Conservation (phyloP, 2,113 vertebrate genomes). For the Elaphurus davidianus region DNA sequence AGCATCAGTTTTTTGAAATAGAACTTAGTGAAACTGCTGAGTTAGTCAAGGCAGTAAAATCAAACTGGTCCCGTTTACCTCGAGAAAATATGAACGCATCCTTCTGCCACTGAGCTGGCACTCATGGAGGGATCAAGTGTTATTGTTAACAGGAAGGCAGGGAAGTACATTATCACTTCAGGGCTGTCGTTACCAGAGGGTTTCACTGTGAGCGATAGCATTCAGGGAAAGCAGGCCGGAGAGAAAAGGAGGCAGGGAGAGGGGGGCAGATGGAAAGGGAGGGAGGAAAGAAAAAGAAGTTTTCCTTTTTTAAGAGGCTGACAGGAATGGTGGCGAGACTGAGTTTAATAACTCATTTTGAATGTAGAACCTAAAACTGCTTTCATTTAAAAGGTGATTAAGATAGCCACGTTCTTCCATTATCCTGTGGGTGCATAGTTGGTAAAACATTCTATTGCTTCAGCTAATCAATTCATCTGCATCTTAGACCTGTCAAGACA, state of each 20-base stretch:
- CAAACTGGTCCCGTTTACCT: constrained; percentile 74
- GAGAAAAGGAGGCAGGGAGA: constrained; percentile 2
- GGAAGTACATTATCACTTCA: constrained; percentile 77
- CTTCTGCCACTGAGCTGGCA: constrained; percentile 77
- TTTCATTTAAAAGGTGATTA: constrained; percentile 29
- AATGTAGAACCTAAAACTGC: not conserved
- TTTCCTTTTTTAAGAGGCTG: not conserved
- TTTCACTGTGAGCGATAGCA: constrained; percentile 65
- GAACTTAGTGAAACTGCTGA: constrained; percentile 74
- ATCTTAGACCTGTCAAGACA: constrained; percentile 46
- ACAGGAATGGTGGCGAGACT: not conserved
- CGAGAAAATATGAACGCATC: constrained; percentile 74
- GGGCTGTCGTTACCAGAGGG: constrained; percentile 76
- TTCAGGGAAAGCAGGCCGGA: constrained; percentile 52
- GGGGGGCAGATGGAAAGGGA: not conserved
- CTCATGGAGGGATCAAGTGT: constrained; percentile 76
- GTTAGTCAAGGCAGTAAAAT: constrained; percentile 73
- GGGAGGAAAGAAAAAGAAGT: not conserved
- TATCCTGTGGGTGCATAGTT: not conserved
- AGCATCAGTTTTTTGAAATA: constrained; percentile 66
- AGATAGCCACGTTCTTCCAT: not conserved
- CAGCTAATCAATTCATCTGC: constrained; percentile 36
- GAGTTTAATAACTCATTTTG: constrained; percentile 11
- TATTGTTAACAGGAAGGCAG: constrained; percentile 77
- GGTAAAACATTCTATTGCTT: constrained; percentile 33